Evolutionary conservation across 30 jellyfish, hydroid and myxozoan species (phyloP), one percentile per base, ranked within the genome.

Genomic region (Pseudorhiza aurosa): DNA sequence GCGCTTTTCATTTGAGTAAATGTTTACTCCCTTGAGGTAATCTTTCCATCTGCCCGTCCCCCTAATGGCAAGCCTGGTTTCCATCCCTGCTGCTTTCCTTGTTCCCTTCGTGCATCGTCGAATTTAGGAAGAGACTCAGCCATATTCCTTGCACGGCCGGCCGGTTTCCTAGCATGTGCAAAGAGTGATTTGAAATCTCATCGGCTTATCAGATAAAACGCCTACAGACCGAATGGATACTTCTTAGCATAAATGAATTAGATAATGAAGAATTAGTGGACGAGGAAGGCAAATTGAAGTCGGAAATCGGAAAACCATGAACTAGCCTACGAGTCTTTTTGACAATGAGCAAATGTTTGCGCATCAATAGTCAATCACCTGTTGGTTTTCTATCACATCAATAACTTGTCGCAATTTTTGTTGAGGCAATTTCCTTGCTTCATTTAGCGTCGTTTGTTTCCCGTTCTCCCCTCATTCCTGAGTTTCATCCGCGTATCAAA

Each of bases 171-270:
- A 33, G 6, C 36, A 53, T 9, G 6, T 18, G 24, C 67, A 53
- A 53, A 18, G 24, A 2, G 24, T 53, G 36, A 53, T 53, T 53
- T 53, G 67, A n/a, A 2, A 53, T 12, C 24, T 14, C 24, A 53
- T 53, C 67, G 67, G 67, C 67, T 53, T 53, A 53, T 53, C 37
- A 21, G 14, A 53, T 21, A 53, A 53, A 53, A 14, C 67, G 67
- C 67, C 67, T 53, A 53, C 67, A 22, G 67, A 15, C 67, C 24
- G 19, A 53, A 53, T 53, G 67, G 67, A 12, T 53, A 18, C 24
- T 53, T 14, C 14, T 36, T 18, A 53, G 6, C 29, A 53, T 53
- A 53, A 53, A n/a, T 53, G 67, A 53, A 53, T 53, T 53, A 53
- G 4, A 18, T 9, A 7, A 53, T 10, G 14, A 53, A 18, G 19